Conservation (phyloP, 2,888 invertebrate genomes). For the Amphipoea oculea region DNA sequence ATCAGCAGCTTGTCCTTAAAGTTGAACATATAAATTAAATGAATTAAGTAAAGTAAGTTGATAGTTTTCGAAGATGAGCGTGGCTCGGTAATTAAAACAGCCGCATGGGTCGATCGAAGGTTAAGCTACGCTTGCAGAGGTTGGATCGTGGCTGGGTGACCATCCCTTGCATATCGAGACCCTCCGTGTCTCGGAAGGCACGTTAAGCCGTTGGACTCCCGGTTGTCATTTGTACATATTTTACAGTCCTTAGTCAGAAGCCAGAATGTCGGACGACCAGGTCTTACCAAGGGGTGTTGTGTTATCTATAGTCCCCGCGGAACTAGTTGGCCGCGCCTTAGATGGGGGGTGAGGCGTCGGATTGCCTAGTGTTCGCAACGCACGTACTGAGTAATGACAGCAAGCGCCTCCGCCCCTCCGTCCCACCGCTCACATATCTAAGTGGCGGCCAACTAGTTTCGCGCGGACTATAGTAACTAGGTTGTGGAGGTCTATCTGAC, state of each 20-base stretch:
- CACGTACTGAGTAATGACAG: too few relatives aligned
- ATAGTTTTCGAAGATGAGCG: neutral
- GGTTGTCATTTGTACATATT: neutral
- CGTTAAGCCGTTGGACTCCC: neutral
- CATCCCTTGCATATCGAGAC: neutral
- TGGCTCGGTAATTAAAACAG: neutral
- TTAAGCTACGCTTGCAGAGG: neutral
- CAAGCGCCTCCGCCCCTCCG: too few relatives aligned
- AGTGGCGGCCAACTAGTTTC: too few relatives aligned
- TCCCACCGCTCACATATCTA: too few relatives aligned
- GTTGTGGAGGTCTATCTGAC: neutral
- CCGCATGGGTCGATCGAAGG: too few relatives aligned
- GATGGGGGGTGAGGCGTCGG: too few relatives aligned
- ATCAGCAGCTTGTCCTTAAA: neutral
- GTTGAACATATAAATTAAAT: slow-evolving; percentile 1
- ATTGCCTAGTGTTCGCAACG: too few relatives aligned
- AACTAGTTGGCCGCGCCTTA: too few relatives aligned
- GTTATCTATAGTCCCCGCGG: neutral
- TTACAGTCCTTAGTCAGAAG: neutral
- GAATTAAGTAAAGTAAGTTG: neutral
- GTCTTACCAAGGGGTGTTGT: neutral
- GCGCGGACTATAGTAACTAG: neutral
- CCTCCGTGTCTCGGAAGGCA: neutral
- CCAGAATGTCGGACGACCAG: neutral
- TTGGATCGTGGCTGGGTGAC: neutral